A percentile compares a stretch with the other conserved stretches of the same genome.
Conservation (phyloP, 2,888 invertebrate species). For the Watsonalla cultraria region DNA sequence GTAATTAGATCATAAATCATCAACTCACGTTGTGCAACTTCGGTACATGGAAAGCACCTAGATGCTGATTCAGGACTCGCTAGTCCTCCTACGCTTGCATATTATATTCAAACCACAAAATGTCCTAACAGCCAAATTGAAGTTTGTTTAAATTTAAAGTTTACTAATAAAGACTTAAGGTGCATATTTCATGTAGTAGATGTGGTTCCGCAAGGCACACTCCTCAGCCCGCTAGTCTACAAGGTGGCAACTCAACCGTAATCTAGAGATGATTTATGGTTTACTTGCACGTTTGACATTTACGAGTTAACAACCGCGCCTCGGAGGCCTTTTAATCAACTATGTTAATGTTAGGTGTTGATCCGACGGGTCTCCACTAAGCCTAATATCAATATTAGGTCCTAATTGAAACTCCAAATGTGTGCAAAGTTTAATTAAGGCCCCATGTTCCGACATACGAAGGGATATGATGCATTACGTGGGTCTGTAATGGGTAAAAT, state of each 20-base stretch:
- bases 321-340: conserved; percentile 75
- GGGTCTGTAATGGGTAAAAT: conserved; percentile 5
- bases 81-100: conserved; percentile 62
- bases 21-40: conserved; percentile 49
- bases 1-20: conserved; percentile 75
- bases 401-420: conserved; percentile 68
- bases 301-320: conserved; percentile 70
- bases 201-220: conserved; percentile 25
- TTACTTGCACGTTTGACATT: conserved; percentile 70
- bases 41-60: conserved; percentile 55
- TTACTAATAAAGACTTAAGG: conserved; percentile 20
- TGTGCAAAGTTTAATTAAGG: conserved; percentile 62
- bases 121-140: conserved; percentile 19
- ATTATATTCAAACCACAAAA: conserved; percentile 30
- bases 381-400: conserved; percentile 65
- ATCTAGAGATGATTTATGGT: conserved; percentile 77
- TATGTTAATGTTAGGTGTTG: conserved; percentile 75
- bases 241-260: conserved; percentile 64
- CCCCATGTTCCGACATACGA: conserved; percentile 30
- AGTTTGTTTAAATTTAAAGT: conserved; percentile 20
- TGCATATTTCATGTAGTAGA: conserved; percentile 12
- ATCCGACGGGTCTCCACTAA: conserved; percentile 53
- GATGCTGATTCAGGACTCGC: conserved; percentile 67
- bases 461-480: conserved; percentile 21
- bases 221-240: conserved; percentile 38